Percentiles rank a stretch among this genome's conserved stretches.
phyloP scores from a whole-genome alignment of 2,797 vertebrate species.

The Cryptoblepharus egeriae region DNA sequence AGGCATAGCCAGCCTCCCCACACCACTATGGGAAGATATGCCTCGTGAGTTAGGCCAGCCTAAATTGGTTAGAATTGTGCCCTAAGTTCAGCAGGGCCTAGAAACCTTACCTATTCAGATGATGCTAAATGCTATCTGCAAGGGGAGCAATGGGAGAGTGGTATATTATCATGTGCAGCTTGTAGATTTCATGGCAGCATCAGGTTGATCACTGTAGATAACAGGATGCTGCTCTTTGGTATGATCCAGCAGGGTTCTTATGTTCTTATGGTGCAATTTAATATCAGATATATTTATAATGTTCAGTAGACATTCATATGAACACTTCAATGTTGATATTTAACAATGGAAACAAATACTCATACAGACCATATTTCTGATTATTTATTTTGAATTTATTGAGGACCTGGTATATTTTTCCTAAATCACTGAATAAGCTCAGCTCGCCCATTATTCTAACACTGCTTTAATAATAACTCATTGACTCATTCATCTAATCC shows the following conservation, averaged over 20 bases:
- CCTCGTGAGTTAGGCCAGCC: too few species aligned
- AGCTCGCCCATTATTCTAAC: background rate
- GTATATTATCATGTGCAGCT: too few species aligned
- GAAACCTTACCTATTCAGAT: background rate
- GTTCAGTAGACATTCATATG: background rate
- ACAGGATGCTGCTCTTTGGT: too few species aligned
- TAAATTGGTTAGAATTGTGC: too few species aligned
- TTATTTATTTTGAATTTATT: conserved; percentile 5
- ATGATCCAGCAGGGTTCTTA: too few species aligned
- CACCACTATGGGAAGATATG: too few species aligned
- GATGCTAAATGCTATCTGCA: background rate
- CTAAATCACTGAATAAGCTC: background rate
- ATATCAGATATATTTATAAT: background rate
- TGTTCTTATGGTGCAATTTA: background rate
- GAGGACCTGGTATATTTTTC: background rate
- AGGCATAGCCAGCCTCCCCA: too few species aligned
- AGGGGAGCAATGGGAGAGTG: too few species aligned
- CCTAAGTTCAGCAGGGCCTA: background rate
- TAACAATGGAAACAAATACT: conserved; percentile 35
- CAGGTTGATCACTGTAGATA: too few species aligned
- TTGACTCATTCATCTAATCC: background rate
- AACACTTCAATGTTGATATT: background rate
- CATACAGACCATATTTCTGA: conserved; percentile 18
- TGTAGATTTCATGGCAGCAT: too few species aligned
- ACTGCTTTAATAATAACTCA: background rate